These are phyloP conservation scores for Ypsolopha sequella DNA, from an alignment of 2,888 invertebrate species.

Conservation along the genomic window DNA sequence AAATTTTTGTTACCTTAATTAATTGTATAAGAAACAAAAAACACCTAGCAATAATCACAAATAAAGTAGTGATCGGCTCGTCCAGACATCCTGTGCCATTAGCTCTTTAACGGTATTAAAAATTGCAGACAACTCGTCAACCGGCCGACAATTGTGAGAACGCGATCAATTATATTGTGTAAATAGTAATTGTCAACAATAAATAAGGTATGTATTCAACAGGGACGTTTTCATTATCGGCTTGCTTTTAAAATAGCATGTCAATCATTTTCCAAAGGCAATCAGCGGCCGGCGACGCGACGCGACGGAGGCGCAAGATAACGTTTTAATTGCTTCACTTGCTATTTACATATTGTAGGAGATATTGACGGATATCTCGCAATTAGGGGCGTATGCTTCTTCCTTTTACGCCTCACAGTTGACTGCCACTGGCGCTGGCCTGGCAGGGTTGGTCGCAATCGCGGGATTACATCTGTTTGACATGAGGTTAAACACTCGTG, in stretches of 20 bases:
- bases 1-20: too few relatives aligned
- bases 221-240: constrained; percentile 63
- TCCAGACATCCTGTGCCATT: background rate
- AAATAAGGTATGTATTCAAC: constrained; percentile 55
- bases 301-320: constrained; percentile 54
- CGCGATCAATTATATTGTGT: constrained; percentile 64
- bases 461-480: constrained; percentile 55
- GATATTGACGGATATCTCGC: constrained; percentile 61
- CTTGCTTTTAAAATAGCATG: constrained; percentile 55
- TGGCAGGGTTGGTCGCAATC: constrained; percentile 29
- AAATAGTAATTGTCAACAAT: constrained; percentile 65
- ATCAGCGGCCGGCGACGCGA: constrained; percentile 33
- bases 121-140: constrained; percentile 55
- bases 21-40: too few relatives aligned
- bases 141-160: constrained; percentile 65
- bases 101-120: constrained; percentile 33
- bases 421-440: constrained; percentile 4
- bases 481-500: constrained; percentile 47
- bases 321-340: constrained; percentile 65
- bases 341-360: constrained; percentile 66
- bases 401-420: constrained; percentile 52
- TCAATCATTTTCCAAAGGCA: constrained; percentile 66
- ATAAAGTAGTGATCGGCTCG: too few relatives aligned
- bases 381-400: constrained; percentile 61
- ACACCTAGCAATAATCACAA: too few relatives aligned